Percentiles rank a stretch among this genome's conserved stretches.
These are phyloP conservation scores for Polylopha cassiicola DNA, from an alignment of 2,888 invertebrate species.

Conservation along the genomic window DNA sequence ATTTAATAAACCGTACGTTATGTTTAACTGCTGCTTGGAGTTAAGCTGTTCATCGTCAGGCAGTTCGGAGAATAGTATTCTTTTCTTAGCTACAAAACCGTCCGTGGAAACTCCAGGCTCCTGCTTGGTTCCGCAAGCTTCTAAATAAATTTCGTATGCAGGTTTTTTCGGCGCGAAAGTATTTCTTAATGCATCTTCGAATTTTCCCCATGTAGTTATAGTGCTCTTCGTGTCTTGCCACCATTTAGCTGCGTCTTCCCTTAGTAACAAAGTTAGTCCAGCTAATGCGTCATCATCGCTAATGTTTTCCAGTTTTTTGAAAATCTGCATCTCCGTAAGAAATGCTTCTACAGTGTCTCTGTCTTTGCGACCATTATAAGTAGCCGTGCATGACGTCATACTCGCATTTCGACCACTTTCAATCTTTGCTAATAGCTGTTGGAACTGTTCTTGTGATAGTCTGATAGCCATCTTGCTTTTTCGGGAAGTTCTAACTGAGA, in stretches of 20 bases:
- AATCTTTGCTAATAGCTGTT: constrained; percentile 1
- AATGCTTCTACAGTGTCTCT: constrained; percentile 1
- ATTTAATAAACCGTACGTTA: constrained; percentile 1
- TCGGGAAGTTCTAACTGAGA: neutral
- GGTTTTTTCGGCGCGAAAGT: constrained; percentile 5
- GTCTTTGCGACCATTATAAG: constrained; percentile 3
- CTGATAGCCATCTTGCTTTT: constrained; percentile 1
- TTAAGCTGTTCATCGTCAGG: constrained; percentile 9
- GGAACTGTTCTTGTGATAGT: constrained; percentile 1
- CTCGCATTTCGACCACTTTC: constrained; percentile 1
- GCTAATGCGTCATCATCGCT: constrained; percentile 1
- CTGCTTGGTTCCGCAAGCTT: constrained; percentile 5
- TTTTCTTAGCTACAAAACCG: constrained; percentile 4
- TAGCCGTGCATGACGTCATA: constrained; percentile 2
- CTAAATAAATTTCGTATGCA: constrained; percentile 4
- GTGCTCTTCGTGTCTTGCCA: constrained; percentile 1
- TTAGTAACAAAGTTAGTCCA: neutral
- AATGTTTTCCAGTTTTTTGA: constrained; percentile 4
- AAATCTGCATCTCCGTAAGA: constrained; percentile 1
- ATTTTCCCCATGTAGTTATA: constrained; percentile 1
- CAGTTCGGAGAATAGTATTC: constrained; percentile 6
- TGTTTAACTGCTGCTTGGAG: constrained; percentile 1
- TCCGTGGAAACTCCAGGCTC: constrained; percentile 1
- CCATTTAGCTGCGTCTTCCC: constrained; percentile 6
- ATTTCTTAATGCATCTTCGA: neutral